Evolutionary conservation across 2,888 invertebrate species (phyloP), one percentile per base, ranked within the genome.

Genomic region (Thymelicus acteon): DNA sequence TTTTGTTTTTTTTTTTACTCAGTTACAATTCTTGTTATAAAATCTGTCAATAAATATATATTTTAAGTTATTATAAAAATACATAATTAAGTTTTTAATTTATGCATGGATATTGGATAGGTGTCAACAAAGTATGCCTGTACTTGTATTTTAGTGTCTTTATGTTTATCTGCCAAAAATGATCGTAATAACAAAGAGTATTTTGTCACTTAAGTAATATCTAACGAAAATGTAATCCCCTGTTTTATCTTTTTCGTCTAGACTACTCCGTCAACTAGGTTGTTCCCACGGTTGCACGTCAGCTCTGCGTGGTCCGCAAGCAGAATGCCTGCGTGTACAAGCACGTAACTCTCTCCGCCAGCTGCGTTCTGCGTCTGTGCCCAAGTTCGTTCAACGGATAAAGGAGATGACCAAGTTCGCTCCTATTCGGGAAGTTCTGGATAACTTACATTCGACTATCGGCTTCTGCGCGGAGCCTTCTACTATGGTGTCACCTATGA

Each of bases 401-500:
- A 94, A 96, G 72, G 96, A 97, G 75, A 97, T 98, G 94, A 96
- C 98, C 0, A 96, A 96, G 75, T 95, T 95, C 2, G 95, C 97
- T 40, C 96, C 97, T 0, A 94, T 99, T 44, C 94, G 96, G 19
- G 98, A 98, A 75, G 95, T 98, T 8, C 91, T 99, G 69, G 99
- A 99, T 82, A 97, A 99, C 82, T 96, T 99, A 74, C 99, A 99
- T 86, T 96, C 99, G 0, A 97, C 98, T 79, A 96, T 99, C 65
- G 99, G 99, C 7, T 99, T 98, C 88, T 99, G 99, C 71, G 96
- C 97, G 49, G 99, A 99, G 88, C 98, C 98, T 12, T 95, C 96
- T 75, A 96, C 97, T 8, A 92, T 98, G 78, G 94, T 98, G 24
- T 98, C 98, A 39, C 98, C 98, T 47, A 94, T 97, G 90, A 97